Evolutionary conservation across 2,113 vertebrate species (phyloP).

Genomic region (Lepidiolamprologus cunningtoni): DNA sequence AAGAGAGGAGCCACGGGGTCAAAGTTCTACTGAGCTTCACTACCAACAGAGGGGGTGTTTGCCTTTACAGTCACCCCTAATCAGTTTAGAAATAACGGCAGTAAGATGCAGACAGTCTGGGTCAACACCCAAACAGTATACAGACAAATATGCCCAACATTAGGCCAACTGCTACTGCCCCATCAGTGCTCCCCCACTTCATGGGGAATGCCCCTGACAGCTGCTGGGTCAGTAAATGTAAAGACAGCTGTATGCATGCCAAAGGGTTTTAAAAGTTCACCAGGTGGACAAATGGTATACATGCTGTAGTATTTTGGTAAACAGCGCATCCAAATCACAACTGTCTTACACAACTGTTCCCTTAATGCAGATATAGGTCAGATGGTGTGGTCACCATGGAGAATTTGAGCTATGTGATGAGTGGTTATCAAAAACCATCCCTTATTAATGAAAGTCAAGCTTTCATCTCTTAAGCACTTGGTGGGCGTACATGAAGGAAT

Average conservation of each 20-base stretch:
- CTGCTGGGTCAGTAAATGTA: slow-evolving; percentile 33
- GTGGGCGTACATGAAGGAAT: not conserved
- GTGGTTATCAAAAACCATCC: not conserved
- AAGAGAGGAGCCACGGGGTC: not conserved
- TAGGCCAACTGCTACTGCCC: not conserved
- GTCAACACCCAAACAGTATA: not conserved
- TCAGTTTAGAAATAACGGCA: not conserved
- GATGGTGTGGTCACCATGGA: not conserved
- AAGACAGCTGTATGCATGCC: slow-evolving; percentile 48
- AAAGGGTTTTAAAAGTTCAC: not conserved
- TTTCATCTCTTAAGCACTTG: not conserved
- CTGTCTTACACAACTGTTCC: not conserved
- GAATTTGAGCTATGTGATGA: not conserved
- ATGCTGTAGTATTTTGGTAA: not conserved
- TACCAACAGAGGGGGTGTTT: not conserved
- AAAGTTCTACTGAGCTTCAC: not conserved
- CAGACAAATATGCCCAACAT: not conserved
- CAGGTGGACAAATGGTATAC: slow-evolving; percentile 13
- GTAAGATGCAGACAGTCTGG: not conserved
- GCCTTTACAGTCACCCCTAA: not conserved
- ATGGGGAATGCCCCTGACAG: slow-evolving; percentile 26
- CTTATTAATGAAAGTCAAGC: not conserved
- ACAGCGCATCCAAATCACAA: not conserved
- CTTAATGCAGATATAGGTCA: not conserved
- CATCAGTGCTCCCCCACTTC: not conserved